A percentile compares a stretch with the other conserved stretches of the same genome.
Evolutionary conservation across 2,888 invertebrate species (phyloP).

Genomic region (Prenolepis imparis): DNA sequence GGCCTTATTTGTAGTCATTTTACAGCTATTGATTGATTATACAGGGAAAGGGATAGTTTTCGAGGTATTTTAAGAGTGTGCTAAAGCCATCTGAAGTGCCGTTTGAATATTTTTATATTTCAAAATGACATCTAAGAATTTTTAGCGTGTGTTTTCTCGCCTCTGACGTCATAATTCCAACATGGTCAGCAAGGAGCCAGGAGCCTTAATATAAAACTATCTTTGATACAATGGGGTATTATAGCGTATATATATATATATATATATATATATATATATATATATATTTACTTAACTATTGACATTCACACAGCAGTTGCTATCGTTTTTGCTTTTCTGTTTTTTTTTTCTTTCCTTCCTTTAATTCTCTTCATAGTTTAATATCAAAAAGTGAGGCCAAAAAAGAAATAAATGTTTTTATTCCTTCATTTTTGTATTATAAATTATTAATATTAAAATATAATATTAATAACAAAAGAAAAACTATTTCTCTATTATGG

Average conservation of each 20-base stretch:
- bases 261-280: neutral
- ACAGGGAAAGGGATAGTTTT: too few species aligned
- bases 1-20: too few species aligned
- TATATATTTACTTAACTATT: slow-evolving; percentile 73
- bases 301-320: slow-evolving; percentile 63
- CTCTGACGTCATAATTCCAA: too few species aligned
- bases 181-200: too few species aligned
- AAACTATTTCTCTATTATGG: slow-evolving; percentile 77
- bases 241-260: slow-evolving; percentile 62
- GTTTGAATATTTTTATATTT: too few species aligned
- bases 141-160: too few species aligned
- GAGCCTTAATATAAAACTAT: neutral
- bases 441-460: slow-evolving; percentile 81
- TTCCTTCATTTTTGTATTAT: slow-evolving; percentile 83
- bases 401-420: slow-evolving; percentile 81
- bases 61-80: too few species aligned
- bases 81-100: too few species aligned
- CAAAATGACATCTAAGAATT: too few species aligned
- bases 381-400: slow-evolving; percentile 82
- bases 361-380: slow-evolving; percentile 75
- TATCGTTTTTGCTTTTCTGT: slow-evolving; percentile 63
- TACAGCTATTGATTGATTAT: too few species aligned
- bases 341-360: slow-evolving; percentile 66
- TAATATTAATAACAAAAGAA: slow-evolving; percentile 75
- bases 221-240: slow-evolving; percentile 64